Conservation (phyloP, 2,888 invertebrate genomes). For the Mongoloraphidia duomilia region DNA sequence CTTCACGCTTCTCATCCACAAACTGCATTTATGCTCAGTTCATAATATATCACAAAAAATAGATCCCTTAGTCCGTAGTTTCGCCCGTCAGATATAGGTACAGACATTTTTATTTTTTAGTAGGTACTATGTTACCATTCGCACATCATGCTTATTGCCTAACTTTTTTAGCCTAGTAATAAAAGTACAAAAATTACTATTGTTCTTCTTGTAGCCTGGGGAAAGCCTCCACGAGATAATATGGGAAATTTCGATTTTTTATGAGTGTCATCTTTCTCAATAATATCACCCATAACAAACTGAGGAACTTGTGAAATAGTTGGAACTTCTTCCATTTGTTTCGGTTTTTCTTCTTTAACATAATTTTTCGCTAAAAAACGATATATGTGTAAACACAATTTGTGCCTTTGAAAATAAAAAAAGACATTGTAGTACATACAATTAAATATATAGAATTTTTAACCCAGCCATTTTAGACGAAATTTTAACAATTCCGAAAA, state of each 20-base stretch:
- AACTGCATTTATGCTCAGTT: too few species aligned
- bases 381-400: not conserved
- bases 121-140: too few species aligned
- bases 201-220: slow-evolving; percentile 32
- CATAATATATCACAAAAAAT: too few species aligned
- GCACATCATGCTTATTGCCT: too few species aligned
- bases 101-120: too few species aligned
- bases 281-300: slow-evolving; percentile 36
- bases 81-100: too few species aligned
- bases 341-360: slow-evolving; percentile 22
- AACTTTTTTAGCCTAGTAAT: too few species aligned
- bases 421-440: not conserved
- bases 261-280: slow-evolving; percentile 33
- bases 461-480: too few species aligned
- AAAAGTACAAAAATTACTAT: slow-evolving; percentile 11
- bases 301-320: slow-evolving; percentile 29
- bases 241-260: not conserved
- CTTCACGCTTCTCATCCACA: too few species aligned
- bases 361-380: slow-evolving; percentile 15
- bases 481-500: too few species aligned
- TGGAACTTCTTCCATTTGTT: slow-evolving; percentile 31
- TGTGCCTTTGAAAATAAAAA: not conserved
- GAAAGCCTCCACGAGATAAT: slow-evolving; percentile 33
- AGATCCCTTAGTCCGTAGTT: too few species aligned
- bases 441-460: not conserved